Evolutionary conservation across 1,140 invertebrate genomes (phyloP), one percentile per base, ranked within the genome.

Genomic region (Brachionus angularis): DNA sequence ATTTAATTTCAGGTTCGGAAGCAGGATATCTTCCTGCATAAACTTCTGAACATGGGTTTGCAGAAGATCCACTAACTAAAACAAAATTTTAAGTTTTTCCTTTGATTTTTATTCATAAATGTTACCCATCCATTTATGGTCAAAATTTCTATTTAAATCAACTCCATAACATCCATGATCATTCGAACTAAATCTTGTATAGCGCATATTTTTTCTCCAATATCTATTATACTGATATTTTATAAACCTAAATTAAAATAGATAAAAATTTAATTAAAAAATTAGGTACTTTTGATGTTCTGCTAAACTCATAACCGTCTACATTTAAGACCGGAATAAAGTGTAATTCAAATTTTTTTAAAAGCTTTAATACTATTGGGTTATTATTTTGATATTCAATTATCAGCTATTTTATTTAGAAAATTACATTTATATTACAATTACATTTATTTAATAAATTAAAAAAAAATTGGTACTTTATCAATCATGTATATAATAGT

Each of bases 141-240:
- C 50, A 71, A 71, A 71, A 36, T 71, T 71, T 55, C 70, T 14
- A 33, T 69, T 67, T 12, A 64, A 42, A 42, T 62, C 44, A 50
- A 73, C 55, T 50, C 53, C 64, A 8, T 42, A 16, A 50, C 73
- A 74, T 16, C 23, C 31, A 36, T 39, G 53, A 33, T 58, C 53
- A 8, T n/a, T n/a, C 10, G 23, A 18, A 31, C 27, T 29, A 14
- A 34, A 47, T 21, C n/a, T 18, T 5, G n/a, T 25, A 14, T 47
- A 52, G 36, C 46, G 25, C 25, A 34, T 64, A 29, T 49, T 67
- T 47, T 61, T 74, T 73, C 25, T 64, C 36, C 73, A 73, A 73
- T 34, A 74, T 49, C 46, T 64, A 31, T 55, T 42, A 18, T 8
- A 7, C 25, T 58, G 1, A 18, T 23, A 2, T 1, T 5, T 33